phyloP scores from a whole-genome alignment of 2,888 invertebrate species.

The Cacoxenus indagator region DNA sequence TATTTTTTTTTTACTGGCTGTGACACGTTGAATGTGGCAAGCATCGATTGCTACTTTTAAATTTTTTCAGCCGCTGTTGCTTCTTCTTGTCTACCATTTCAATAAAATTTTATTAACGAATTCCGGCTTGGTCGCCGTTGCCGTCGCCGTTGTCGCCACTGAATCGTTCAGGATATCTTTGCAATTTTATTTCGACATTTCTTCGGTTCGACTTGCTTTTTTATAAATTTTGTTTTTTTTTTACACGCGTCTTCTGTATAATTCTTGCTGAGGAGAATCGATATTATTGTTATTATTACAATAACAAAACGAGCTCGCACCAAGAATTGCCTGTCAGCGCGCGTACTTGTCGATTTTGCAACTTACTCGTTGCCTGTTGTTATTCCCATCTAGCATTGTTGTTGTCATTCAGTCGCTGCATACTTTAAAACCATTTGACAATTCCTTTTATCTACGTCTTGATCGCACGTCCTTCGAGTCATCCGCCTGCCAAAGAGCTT shows the following conservation, averaged over 20 bases:
- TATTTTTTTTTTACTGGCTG: not conserved
- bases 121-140: constrained; percentile 56
- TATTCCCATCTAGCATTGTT: not conserved
- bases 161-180: constrained; percentile 15
- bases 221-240: not conserved
- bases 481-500: constrained; percentile 22
- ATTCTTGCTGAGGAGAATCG: constrained; percentile 51
- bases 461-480: constrained; percentile 41
- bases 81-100: constrained; percentile 66
- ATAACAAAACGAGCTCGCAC: constrained; percentile 45
- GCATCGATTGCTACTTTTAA: constrained; percentile 11
- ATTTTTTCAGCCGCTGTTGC: constrained; percentile 54
- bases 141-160: constrained; percentile 26
- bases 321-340: constrained; percentile 60
- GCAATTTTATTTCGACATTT: constrained; percentile 15
- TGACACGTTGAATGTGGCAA: not conserved
- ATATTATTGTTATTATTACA: constrained; percentile 58
- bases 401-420: constrained; percentile 61
- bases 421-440: constrained; percentile 65
- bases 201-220: not conserved
- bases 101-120: constrained; percentile 69
- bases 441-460: constrained; percentile 62
- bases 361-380: constrained; percentile 40
- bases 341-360: constrained; percentile 63
- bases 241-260: constrained; percentile 34